Base-by-base conservation (phyloP, 2,888 invertebrate species). In the Orthosia incerta region DNA sequence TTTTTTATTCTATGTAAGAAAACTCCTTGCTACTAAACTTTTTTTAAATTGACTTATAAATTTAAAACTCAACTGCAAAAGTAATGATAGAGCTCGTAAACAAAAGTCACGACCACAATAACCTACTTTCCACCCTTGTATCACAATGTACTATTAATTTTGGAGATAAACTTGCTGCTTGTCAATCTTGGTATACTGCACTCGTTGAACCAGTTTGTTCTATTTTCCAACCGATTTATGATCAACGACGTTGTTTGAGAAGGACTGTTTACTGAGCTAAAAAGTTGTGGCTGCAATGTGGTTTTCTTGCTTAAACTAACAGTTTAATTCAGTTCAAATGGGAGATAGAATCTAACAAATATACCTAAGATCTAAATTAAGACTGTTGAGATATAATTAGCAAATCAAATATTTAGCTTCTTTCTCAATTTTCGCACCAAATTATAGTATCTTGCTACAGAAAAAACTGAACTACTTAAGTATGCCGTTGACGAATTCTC, bases 201-300 rank as follows among this genome's bases (percentile, higher is more conserved):
- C 60, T 55, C 46, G n/a, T 60, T 18, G n/a, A 45, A 68, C 18
- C 15, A 71, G 51, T 45, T 72, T 59, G 31, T 75, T 67, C 62
- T 62, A 63, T 71, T 82, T 71, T 79, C 57, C 62, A 60, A 71
- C 57, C 57, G 76, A 74, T 82, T 71, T 70, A n/a, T 53, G 55
- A 79, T 60, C 64, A 62, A 78, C 74, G 46, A 56, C 51, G 59
- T 62, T 71, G 73, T 81, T 84, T 77, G 64, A 72, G 26, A 18
- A 74, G 60, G 53, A 50, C 59, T 55, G 51, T 76, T 76, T 63
- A 61, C 59, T 53, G 23, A 75, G 50, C 63, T 63, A 61, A 81
- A 57, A 59, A 48, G 26, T 57, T 57, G 26, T 9, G 18, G 3
- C n/a, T 7, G 23, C 62, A 59, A 78, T 64, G 55, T 66, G 63